Conservation (phyloP, 2,797 vertebrate species). For the Chiroxiphia lanceolata region DNA sequence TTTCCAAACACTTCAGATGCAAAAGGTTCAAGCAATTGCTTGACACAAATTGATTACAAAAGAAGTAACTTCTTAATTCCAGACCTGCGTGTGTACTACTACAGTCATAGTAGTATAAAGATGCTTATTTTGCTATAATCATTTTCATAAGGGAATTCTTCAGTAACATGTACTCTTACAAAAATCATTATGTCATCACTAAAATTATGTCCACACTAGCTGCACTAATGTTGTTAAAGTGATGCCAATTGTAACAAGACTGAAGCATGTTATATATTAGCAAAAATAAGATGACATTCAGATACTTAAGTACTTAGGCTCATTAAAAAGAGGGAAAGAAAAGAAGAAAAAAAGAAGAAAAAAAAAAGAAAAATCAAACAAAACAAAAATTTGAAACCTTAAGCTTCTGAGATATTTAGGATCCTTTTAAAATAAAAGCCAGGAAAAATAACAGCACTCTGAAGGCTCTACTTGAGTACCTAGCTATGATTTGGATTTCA, state of each 20-base stretch:
- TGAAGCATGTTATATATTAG: neutral
- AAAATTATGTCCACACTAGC: neutral
- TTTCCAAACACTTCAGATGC: neutral
- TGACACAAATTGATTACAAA: neutral
- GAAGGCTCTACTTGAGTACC: neutral
- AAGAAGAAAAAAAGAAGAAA: neutral
- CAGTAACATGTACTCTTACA: neutral
- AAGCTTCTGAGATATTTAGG: neutral
- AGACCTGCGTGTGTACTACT: neutral
- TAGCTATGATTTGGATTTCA: neutral
- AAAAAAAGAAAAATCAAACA: fast-evolving
- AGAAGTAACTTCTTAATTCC: neutral
- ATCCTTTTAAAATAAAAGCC: neutral
- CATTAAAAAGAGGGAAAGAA: neutral
- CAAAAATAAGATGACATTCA: neutral
- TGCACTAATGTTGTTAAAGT: neutral
- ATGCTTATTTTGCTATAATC: neutral
- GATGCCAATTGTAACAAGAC: neutral
- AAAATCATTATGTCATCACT: neutral
- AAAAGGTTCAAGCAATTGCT: neutral
- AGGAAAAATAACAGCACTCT: neutral
- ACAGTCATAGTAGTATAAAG: neutral
- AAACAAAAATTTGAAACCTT: neutral
- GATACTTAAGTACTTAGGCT: neutral
- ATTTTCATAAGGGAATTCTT: neutral